Evolutionary conservation across 2,888 invertebrate species (phyloP), one percentile per base, ranked within the genome.

Genomic region (Gastracanthus pulcherrimus): DNA sequence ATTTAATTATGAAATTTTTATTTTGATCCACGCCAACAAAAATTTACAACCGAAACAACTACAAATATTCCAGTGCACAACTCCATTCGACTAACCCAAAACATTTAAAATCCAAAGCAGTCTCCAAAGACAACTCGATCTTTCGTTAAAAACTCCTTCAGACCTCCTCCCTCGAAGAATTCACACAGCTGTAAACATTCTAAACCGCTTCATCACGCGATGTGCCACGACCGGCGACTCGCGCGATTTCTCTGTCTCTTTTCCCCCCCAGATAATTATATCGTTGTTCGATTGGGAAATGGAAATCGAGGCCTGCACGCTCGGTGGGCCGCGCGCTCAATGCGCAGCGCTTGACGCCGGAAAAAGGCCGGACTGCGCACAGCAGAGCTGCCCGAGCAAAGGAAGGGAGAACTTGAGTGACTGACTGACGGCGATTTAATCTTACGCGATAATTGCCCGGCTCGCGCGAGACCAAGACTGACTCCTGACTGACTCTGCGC

Each of bases 391-490:
- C 23, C 7, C 3, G 11, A 36, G 13, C 0, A 45, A 11, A 29
- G 45, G 3, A 6, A 16, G 11, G 7, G 29, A n/a, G n/a, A n/a
- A 16, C 55, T 29, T 3, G 38, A 62, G 6, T 64, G 58, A 58
- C 67, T 64, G 82, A 82, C 76, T 66, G 76, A 71, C 72, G 82
- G 75, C 76, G 64, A 82, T 82, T 82, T 76, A 80, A 82, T 79
- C 76, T 82, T 51, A 36, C 60, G 79, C 60, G 79, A 82, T 76
- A 79, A 82, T 79, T 76, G 75, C 80, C 7, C 60, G 19, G 31
- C 23, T 11, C 31, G 29, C 29, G 67, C 48, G 34, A 5, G 11
- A 23, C 3, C 36, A 19, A 34, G 48, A 19, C 67, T 41, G 23
- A 34, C 31, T 31, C 16, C 16, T 41, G 67, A 45, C 67, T 23